Evolutionary conservation across 2,113 vertebrate species (phyloP), one percentile per base, ranked within the genome.

Genomic region (Steatornis caripensis): DNA sequence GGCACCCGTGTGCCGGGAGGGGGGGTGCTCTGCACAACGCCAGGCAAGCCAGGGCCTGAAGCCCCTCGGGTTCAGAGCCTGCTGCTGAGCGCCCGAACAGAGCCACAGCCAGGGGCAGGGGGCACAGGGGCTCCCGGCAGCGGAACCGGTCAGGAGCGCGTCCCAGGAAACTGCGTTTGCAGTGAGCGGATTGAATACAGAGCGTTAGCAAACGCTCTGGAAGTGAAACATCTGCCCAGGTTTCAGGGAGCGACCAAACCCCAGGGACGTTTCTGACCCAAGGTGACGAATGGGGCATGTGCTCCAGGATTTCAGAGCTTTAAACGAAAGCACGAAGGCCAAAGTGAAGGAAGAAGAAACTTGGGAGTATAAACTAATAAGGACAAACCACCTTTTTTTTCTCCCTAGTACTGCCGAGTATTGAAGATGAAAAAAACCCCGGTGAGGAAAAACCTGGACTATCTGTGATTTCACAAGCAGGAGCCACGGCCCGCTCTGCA

Each of bases 251-350:
- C 0, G 11, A 23, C 51, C 87, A 49, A 53, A 30, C 2, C 7
- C 11, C n/a, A 15, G 53, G 34, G 29, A 57, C 14, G 5, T 2
- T 22, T 9, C 13, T 2, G 17, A 23, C 15, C 30, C 21, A 6
- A 12, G 1, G 14, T 6, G 49, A 70, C 46, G 53, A 3, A 13
- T 17, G 0, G n/a, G 29, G 37, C 10, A 39, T 2, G 1, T 3
- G 8, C 0, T 4, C 18, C 29, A 58, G 51, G 57, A 60, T 9
- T 53, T 21, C 24, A 1, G 15, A n/a, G 43, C 53, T 70, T 75
- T 51, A 53, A 36, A 26, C 11, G 11, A n/a, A 60, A 51, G 27
- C 34, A 37, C 1, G 7, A 8, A 36, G 5, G 4, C 12, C 43
- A 61, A 64, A 55, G 58, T 0, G 0, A 84, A n/a, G 11, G 13